Base-by-base conservation (phyloP, 2,113 vertebrate species). In the Xiphorhynchus elegans region DNA sequence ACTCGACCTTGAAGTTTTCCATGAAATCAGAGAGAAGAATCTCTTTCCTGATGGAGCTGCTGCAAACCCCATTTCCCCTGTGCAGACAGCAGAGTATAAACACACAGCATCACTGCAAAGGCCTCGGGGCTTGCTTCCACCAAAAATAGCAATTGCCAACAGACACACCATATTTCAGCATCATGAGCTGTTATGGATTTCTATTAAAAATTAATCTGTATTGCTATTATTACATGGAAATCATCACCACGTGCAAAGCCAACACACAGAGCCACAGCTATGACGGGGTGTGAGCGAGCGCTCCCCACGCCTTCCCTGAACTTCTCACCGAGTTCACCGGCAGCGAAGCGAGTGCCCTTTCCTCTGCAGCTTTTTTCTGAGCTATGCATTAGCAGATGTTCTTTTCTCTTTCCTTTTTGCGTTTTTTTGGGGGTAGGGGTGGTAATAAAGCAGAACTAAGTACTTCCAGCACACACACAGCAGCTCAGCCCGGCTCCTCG, bases 71-170 rank as follows among this genome's bases (percentile, higher is more conserved):
- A n/a, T 8, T 56, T 58, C 83, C 59, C 25, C 90, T 24, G 3
- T 24, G 94, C 91, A 92, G 87, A 20, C 69, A 91, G 88, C 83
- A 55, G 42, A 14, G 87, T 24, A 66, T 6, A 14, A 60, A 72
- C 87, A 93, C 60, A 35, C 24, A 53, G 87, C 42, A 92, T 94
- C 89, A 13, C 76, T 26, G 77, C 82, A 53, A 53, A 73, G 87
- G 87, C 94, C 95, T 84, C 72, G 6, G 92, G 96, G 77, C 77
- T 79, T 82, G 68, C 56, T 91, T 52, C 86, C 89, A 79, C 87
- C 89, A 37, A 91, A 96, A 91, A 60, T 19, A 95, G 90, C 85
- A 76, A 82, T 29, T 87, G 84, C 89, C 96, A 95, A 88, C 95
- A 91, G 42, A 91, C 67, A 75, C 75, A 93, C 81, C 82, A 23